A percentile compares a stretch with the other conserved stretches of the same genome.
phyloP scores from a whole-genome alignment of 2,113 vertebrate genomes.

The Osmerus eperlanus region DNA sequence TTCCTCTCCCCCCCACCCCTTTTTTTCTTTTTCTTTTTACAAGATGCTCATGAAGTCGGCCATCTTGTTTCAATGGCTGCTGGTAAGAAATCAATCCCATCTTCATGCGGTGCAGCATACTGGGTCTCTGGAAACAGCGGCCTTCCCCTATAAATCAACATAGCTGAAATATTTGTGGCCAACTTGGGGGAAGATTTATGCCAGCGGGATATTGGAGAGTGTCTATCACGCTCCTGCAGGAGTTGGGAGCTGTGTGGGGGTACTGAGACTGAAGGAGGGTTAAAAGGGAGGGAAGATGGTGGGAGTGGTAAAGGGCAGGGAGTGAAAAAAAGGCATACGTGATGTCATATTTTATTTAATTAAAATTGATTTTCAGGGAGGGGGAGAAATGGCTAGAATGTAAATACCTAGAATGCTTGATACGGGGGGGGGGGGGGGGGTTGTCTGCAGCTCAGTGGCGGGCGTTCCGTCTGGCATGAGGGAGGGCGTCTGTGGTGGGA shows the following conservation, averaged over 20 bases:
- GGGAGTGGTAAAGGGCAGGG: slow-evolving; percentile 23
- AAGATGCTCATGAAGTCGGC: slow-evolving; percentile 35
- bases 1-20: not conserved
- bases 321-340: not conserved
- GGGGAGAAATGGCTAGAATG: slow-evolving; percentile 40
- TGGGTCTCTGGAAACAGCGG: slow-evolving; percentile 55
- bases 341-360: too few species aligned
- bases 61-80: slow-evolving; percentile 54
- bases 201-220: slow-evolving; percentile 70
- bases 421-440: slow-evolving; percentile 20
- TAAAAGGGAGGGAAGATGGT: slow-evolving; percentile 30
- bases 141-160: slow-evolving; percentile 75
- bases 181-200: slow-evolving; percentile 75
- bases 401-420: not conserved
- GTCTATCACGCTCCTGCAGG: slow-evolving; percentile 63
- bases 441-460: not conserved
- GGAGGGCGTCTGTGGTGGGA: not conserved
- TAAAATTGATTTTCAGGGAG: too few species aligned
- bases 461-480: slow-evolving; percentile 1
- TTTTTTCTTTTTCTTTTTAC: slow-evolving; percentile 1
- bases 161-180: slow-evolving; percentile 77
- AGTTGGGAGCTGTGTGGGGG: not conserved
- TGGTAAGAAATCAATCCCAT: slow-evolving; percentile 64
- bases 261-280: not conserved
- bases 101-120: slow-evolving; percentile 55